These are phyloP conservation scores for Polypterus bichir DNA, from an alignment of 2,113 vertebrate species.

Conservation along the genomic window DNA sequence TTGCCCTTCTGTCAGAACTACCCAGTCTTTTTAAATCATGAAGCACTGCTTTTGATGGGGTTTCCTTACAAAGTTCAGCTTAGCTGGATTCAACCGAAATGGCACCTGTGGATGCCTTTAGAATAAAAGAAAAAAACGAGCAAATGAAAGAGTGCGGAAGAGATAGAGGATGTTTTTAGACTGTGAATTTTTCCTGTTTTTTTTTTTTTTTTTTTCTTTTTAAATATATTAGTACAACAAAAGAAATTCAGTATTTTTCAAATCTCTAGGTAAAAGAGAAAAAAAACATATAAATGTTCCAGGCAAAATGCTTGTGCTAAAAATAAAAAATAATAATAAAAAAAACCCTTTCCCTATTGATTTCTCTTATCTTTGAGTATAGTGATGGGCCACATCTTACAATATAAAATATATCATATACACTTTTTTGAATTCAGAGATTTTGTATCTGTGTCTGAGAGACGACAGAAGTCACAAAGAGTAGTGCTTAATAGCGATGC, in stretches of 20 bases:
- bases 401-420: no score
- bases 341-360: no score
- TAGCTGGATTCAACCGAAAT: slow-evolving; percentile 11
- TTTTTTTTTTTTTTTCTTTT: slow-evolving; percentile 26
- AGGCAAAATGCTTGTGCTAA: no score
- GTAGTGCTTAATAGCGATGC: no score
- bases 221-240: background rate
- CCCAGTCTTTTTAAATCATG: background rate
- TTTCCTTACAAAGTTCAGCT: background rate
- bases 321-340: no score
- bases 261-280: background rate
- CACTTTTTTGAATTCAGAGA: no score
- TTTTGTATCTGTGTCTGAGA: no score
- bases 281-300: background rate
- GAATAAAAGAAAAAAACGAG: background rate
- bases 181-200: slow-evolving; percentile 50
- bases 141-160: background rate
- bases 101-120: slow-evolving; percentile 16
- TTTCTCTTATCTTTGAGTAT: no score
- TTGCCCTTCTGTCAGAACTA: background rate
- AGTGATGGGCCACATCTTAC: no score
- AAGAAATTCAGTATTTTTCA: background rate
- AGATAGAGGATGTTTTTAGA: slow-evolving; percentile 39
- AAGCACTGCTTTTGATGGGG: background rate
- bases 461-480: no score